phyloP scores from a whole-genome alignment of 2,888 invertebrate genomes.

The Stenoptilia bipunctidactyla region DNA sequence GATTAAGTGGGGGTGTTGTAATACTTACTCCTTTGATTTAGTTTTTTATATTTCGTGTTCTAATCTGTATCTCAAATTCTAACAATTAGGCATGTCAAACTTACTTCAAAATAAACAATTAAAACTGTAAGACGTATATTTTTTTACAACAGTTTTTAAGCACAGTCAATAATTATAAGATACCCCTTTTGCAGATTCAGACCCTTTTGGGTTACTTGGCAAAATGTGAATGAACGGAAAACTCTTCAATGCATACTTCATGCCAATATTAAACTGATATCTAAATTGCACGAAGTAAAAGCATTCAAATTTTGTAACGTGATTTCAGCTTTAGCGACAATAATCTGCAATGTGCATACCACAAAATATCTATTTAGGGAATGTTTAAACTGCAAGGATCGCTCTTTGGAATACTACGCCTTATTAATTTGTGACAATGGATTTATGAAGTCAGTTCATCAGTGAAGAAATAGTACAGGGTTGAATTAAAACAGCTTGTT shows the following conservation, averaged over 20 bases:
- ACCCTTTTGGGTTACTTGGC: too few species aligned
- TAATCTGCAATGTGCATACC: conserved; percentile 13
- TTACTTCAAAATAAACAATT: too few species aligned
- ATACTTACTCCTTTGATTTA: too few species aligned
- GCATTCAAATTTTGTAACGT: conserved; percentile 9
- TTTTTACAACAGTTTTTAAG: background rate
- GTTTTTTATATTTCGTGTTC: too few species aligned
- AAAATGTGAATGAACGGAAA: conserved; percentile 13
- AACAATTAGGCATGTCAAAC: too few species aligned
- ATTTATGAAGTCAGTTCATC: conserved; percentile 11
- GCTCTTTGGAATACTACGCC: conserved; percentile 11
- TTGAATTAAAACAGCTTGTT: background rate
- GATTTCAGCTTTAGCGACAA: conserved; percentile 10
- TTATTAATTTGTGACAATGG: conserved; percentile 11
- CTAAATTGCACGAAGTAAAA: conserved; percentile 12
- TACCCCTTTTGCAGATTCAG: too few species aligned
- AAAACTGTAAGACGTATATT: too few species aligned
- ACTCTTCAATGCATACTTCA: conserved; percentile 14
- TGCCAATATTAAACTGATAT: conserved; percentile 12
- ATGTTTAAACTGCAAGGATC: conserved; percentile 11
- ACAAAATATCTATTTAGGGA: conserved; percentile 13
- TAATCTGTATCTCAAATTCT: too few species aligned
- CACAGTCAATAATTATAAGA: background rate
- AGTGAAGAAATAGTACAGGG: background rate
- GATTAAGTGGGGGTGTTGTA: too few species aligned